Evolutionary conservation across 2,797 vertebrate genomes (phyloP), one percentile per base, ranked within the genome.

Genomic region (Gorsachius magnificus): DNA sequence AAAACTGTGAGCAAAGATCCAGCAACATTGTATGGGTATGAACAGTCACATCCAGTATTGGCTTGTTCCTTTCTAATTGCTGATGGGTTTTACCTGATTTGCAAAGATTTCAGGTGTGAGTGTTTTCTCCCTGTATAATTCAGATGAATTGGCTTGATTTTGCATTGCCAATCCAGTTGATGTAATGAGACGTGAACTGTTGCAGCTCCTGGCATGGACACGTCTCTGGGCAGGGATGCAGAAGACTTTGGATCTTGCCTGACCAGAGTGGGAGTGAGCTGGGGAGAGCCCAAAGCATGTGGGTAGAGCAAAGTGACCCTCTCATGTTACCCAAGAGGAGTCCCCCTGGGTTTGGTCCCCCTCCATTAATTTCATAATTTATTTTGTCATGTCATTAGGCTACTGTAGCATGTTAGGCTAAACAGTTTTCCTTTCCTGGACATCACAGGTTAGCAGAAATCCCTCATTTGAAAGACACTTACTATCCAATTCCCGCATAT

Each of bases 141-240:
- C 64, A 83, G 75, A 89, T 58, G 22, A 70, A 87, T 70, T 84
- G 41, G 31, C 87, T 87, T 83, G 83, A 56, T 89, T 94, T 79
- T 82, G 38, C 43, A 13, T 58, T 81, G 69, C 41, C 38, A 46
- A 38, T 50, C 9, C 77, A 33, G 13, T 13, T 15, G 25, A 25
- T 56, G 16, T 29, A 65, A 36, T 4, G 36, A 74, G 45, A 64
- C 8, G 16, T 0, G 2, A 66, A 13, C 26, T 22, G 4, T 26
- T 35, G 46, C 43, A 79, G 50, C 58, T 54, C 63, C 77, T 76
- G 84, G 51, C 38, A 18, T 0, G 1, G 48, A 56, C 19, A 8
- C 0, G 0, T 24, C 60, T 61, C 45, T 57, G 66, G 48, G 9
- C 3, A 5, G 41, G 57, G 43, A 18, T 19, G 54, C 50, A 46